Base-by-base conservation (phyloP, 2,797 vertebrate genomes). In the Sciaenops ocellatus region DNA sequence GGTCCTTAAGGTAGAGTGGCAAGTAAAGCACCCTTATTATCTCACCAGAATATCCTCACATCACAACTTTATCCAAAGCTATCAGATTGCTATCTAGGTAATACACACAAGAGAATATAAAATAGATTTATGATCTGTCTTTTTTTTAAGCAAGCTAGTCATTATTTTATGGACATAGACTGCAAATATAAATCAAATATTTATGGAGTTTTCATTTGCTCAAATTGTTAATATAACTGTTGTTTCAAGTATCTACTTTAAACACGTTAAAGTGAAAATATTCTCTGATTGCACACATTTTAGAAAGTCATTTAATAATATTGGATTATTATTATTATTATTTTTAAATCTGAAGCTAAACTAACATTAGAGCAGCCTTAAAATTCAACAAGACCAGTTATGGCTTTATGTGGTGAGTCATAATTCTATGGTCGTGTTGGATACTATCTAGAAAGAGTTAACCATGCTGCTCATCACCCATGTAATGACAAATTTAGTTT, bases 191-290 rank as follows among this genome's bases (percentile, higher is more conserved):
- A 87, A 89, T 88, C 77, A 89, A 87, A 90, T 87, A 93, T 89
- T 91, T 83, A 83, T 82, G 82, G 67, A 77, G 62, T 85, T 89
- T 83, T 80, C 76, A 90, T 92, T 92, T 88, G 78, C 87, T 93
- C 87, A 89, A 87, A 84, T 90, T 67, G 84, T 89, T 85, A 73
- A 86, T 90, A 90, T 81, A 91, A 90, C 87, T 92, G 90, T 86
- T 87, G 84, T 91, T 95, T 95, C 93, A 95, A 95, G 93, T 94
- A 93, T 92, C 84, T 93, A 92, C 87, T 91, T 93, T 85, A 90
- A 90, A 91, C 69, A 75, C 24, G 54, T 90, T 86, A 83, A 90
- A 92, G 87, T 89, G 73, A 93, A 93, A 87, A 90, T 93, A 90
- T 88, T 87, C 76, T 93, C 72, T 92, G 88, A 89, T 92, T 90